Evolutionary conservation across 2,113 vertebrate species (phyloP).

Genomic region (Reinhardtius hippoglossoides): DNA sequence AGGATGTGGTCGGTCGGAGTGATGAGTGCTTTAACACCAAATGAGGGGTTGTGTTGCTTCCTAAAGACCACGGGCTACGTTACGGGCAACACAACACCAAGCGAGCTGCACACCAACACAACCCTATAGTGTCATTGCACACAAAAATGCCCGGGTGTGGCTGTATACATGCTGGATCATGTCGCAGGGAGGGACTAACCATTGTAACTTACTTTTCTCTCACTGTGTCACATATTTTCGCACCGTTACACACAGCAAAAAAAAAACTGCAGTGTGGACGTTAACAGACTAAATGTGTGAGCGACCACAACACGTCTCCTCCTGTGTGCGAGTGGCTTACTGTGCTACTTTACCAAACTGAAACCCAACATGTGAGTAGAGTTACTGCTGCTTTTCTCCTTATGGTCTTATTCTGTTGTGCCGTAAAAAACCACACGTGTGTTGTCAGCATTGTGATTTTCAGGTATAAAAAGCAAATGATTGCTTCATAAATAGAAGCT

Average conservation of each 20-base stretch:
- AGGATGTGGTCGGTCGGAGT: not conserved
- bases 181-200: not conserved
- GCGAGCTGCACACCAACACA: constrained; percentile 22
- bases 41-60: constrained; percentile 14
- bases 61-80: not conserved
- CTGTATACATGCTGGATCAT: constrained; percentile 12
- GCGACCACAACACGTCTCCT: no score
- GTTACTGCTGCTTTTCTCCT: no score
- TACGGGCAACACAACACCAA: constrained; percentile 36
- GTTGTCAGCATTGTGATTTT: no score
- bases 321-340: no score
- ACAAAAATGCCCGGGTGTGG: constrained; percentile 26
- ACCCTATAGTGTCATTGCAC: not conserved
- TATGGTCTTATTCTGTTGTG: no score
- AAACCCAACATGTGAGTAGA: no score
- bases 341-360: no score
- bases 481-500: no score
- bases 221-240: not conserved
- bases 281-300: not conserved
- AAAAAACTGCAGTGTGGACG: not conserved
- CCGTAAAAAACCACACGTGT: no score
- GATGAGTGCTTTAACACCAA: constrained; percentile 13
- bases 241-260: not conserved
- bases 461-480: no score
- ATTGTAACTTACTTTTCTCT: not conserved